Evolutionary conservation across 2,888 invertebrate species (phyloP).

Genomic region (Gari tellinella): DNA sequence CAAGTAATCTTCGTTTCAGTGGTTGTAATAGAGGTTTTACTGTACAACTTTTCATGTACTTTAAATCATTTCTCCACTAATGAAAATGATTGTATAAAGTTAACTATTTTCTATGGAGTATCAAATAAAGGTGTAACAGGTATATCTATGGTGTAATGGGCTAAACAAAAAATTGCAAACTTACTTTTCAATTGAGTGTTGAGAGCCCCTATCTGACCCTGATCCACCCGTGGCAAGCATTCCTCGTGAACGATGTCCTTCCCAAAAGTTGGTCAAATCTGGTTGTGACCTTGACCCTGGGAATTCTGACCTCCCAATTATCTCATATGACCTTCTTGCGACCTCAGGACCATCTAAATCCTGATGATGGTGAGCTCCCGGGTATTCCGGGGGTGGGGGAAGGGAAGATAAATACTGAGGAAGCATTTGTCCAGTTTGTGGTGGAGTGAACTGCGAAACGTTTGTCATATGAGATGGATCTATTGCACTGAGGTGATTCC

Average conservation of each 20-base stretch:
- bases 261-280: slow-evolving; percentile 89
- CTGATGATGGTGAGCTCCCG: slow-evolving; percentile 60
- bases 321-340: slow-evolving; percentile 69
- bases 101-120: too few relatives aligned
- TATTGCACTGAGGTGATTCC: slow-evolving; percentile 18
- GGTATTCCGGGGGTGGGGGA: slow-evolving; percentile 81
- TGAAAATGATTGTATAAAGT: too few relatives aligned
- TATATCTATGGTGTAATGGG: too few relatives aligned
- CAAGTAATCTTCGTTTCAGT: too few relatives aligned
- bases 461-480: slow-evolving; percentile 26
- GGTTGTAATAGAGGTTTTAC: too few relatives aligned
- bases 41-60: too few relatives aligned
- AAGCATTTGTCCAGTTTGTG: slow-evolving; percentile 41
- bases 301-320: slow-evolving; percentile 67
- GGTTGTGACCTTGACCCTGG: slow-evolving; percentile 91
- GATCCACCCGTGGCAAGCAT: slow-evolving; percentile 52
- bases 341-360: slow-evolving; percentile 58
- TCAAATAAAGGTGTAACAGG: too few relatives aligned
- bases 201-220: slow-evolving; percentile 58
- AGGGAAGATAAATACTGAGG: slow-evolving; percentile 70
- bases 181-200: slow-evolving; percentile 55
- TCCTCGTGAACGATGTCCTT: slow-evolving; percentile 55
- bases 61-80: too few relatives aligned
- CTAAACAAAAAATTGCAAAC: too few relatives aligned
- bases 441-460: slow-evolving; percentile 13